Base-by-base conservation (phyloP, 2,888 invertebrate species). In the Agapostemon virescens region DNA sequence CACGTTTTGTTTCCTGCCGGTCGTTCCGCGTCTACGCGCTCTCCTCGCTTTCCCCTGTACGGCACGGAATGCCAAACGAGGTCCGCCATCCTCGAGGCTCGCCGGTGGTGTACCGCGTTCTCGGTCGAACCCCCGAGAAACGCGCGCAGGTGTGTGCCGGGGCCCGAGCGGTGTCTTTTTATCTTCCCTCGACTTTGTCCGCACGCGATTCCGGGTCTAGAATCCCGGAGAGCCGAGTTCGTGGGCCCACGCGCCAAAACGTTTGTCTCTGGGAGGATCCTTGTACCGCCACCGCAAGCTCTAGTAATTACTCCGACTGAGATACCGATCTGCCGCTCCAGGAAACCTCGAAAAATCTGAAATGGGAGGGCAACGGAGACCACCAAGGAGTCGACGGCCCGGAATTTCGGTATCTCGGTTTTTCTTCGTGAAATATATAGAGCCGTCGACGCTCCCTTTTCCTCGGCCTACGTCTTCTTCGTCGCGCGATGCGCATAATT, bases 261-360 rank as follows among this genome's bases (percentile, higher is more conserved):
- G 78, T 74, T 70, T 80, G 71, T 79, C 83, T 83, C 69, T 79
- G 79, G 71, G 68, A 42, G 58, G 75, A 40, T 40, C 61, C 58
- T 58, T 55, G 74, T 72, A 72, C 83, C 69, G 72, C 72, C 75
- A 66, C 45, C 74, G 74, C 75, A 76, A 81, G 74, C 78, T 72
- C 58, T 77, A 36, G 76, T 86, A 84, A 87, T 87, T 85, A 83
- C 49, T 70, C 63, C 74, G 68, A 69, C 71, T 55, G 81, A 86
- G 89, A 89, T 88, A 89, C 74, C 77, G 83, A 88, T 88, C 87
- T 73, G 70, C 72, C 80, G 81, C 67, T 30, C 30, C 45, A 40
- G 13, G 15, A 61, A 77, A 38, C 52, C 68, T 33, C 42, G 49
- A 52, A 55, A 78, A 74, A 61, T 66, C 17, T 55, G 52, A 17